Evolutionary conservation across 2,888 invertebrate species (phyloP).

Genomic region (Morinoia aosen): DNA sequence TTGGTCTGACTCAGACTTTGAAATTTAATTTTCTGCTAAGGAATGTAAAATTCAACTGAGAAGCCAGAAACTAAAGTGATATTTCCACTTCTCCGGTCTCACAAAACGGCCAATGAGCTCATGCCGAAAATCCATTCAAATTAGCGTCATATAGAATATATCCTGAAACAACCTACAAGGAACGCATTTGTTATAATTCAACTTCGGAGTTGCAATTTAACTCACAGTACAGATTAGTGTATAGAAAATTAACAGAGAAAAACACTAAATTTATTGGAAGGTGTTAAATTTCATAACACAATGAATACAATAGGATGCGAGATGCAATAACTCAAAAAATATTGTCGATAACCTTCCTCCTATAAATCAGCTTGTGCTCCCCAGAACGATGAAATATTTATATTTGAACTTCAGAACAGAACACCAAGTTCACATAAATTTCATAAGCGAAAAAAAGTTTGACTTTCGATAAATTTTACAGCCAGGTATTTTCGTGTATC

Average conservation of each 20-base stretch:
- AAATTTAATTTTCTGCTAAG: background rate
- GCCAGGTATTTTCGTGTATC: background rate
- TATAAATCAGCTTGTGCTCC: no score
- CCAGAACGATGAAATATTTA: background rate
- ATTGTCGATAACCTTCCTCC: no score
- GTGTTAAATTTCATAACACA: background rate
- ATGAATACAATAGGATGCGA: background rate
- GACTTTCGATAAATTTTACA: background rate
- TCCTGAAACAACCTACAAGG: background rate
- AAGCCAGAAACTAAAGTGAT: background rate
- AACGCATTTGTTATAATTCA: background rate
- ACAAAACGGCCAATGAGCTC: background rate
- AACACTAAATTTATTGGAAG: background rate
- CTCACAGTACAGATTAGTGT: no score
- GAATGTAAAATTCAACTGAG: background rate
- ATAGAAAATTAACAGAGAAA: no score
- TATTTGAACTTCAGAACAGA: background rate
- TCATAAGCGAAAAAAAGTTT: background rate
- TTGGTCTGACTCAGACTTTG: background rate
- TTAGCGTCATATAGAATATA: background rate
- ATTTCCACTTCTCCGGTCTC: background rate
- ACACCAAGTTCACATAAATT: background rate
- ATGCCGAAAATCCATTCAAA: background rate
- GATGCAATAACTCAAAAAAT: no score
- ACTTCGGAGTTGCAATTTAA: background rate